Evolutionary conservation across 2,888 invertebrate species (phyloP).

Genomic region (Pristionchus mayeri): DNA sequence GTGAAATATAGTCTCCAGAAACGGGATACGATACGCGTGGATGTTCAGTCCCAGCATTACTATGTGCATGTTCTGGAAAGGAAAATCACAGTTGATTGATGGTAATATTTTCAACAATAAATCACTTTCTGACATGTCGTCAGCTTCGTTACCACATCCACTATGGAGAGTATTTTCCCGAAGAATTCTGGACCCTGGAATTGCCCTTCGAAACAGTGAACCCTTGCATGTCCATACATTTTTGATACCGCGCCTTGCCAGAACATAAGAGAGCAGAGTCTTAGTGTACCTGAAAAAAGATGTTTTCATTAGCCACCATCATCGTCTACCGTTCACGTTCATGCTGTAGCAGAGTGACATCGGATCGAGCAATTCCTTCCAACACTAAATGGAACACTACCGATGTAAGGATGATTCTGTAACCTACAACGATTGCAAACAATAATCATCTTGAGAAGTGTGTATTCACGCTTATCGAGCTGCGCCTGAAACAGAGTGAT

Average conservation of each 20-base stretch:
- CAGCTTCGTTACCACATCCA: background rate
- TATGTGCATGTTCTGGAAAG: too few species aligned
- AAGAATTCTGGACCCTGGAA: background rate
- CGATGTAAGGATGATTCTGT: background rate
- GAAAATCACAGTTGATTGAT: too few species aligned
- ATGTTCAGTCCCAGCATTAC: too few species aligned
- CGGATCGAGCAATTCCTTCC: background rate
- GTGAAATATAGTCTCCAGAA: too few species aligned
- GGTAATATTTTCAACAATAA: too few species aligned
- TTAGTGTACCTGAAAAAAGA: background rate
- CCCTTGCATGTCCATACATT: background rate
- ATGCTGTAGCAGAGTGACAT: background rate
- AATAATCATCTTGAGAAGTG: background rate
- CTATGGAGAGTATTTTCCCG: background rate
- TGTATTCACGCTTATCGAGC: background rate
- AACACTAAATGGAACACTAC: background rate
- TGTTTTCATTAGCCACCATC: too few species aligned
- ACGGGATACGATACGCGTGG: too few species aligned
- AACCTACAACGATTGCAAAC: background rate
- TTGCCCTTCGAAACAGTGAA: background rate
- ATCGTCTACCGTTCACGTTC: background rate
- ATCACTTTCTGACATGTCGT: background rate
- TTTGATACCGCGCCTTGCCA: background rate
- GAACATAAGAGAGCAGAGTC: background rate
- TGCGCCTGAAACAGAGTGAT: background rate